Base-by-base conservation (phyloP, 2,888 invertebrate species). In the Drosophila borborema region DNA sequence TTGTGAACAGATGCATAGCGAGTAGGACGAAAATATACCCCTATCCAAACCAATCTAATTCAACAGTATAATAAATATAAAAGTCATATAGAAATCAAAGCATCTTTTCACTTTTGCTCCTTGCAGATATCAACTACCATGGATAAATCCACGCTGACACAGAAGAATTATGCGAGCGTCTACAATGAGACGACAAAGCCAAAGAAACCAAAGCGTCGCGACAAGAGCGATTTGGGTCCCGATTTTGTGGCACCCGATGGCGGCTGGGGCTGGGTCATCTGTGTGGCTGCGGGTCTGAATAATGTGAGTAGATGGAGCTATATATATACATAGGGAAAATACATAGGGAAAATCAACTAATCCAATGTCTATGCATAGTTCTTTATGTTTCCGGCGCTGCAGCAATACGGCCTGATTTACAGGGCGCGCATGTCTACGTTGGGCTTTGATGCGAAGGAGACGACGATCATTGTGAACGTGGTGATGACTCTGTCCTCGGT, bases 201-300 rank as follows among this genome's bases (percentile, higher is more conserved):
- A 28, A 90, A 87, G 93, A 90, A 94, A 80, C 90, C 89, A 92
- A 92, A 91, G 93, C 89, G 94, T 6, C 89, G 89, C 46, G 91
- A 93, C 78, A 93, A 92, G 81, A 91, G 91, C 76, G 91, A 93
- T 81, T 80, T 93, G 77, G 93, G 93, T 0, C 86, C 94, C 9
- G 95, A 95, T 74, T 96, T 96, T 80, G 92, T 94, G 41, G 95
- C 96, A 2, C 96, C 96, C 0, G 96, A 96, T 90, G 96, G 96
- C 2, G 96, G 96, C 1, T 96, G 96, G 96, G 93, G 91, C 1
- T 96, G 96, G 96, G 94, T 96, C 89, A 94, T 96, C n/a, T 95
- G 96, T 31, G 80, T 96, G 28, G 96, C 96, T 2, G 95, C 95
- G 46, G 96, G 96, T 76, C 93, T 95, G 80, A 95, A 95, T 56